Evolutionary conservation across 2,888 invertebrate genomes (phyloP), one percentile per base, ranked within the genome.

Genomic region (Arrhopalites spinosus): DNA sequence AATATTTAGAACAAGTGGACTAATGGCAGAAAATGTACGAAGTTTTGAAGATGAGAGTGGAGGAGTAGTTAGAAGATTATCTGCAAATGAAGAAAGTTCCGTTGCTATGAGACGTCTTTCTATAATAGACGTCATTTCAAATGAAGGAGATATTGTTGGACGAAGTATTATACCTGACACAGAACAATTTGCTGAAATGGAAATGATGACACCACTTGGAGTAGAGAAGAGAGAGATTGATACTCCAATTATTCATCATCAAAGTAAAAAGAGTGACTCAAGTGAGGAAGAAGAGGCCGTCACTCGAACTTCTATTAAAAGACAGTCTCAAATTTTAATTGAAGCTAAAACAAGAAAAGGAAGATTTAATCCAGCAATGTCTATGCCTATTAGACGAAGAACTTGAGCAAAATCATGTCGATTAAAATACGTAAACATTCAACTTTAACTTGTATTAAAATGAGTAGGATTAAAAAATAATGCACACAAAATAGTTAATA

Each of bases 201-300:
- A 69, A 13, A 29, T 36, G 5, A 66, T 73, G 1, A 27, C 50
- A 0, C 47, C 66, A 47, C 25, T 27, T 43, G 29, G 36, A 30
- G 45, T 20, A n/a, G 69, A 63, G 5, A 23, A 64, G 17, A 25
- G 25, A 2, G 70, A 47, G 17, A 68, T 66, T n/a, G 76, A 76
- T 13, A 20, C 50, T 15, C 43, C 76, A 73, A 36, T 76, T 70
- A 8, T 59, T 45, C 36, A 75, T 36, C 7, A 25, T 50, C 61
- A 72, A 5, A 61, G 68, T 29, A 73, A 70, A 50, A 61, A 74
- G 29, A 77, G 78, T 61, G 82, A 82, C 15, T 81, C 81, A 15
- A 82, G 82, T 69, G 82, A 82, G 47, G 82, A 82, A 43, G 82
- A 82, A 72, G 82, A 82, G 74, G 80, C 82, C 13, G 79, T 81